phyloP scores from a whole-genome alignment of 2,888 invertebrate genomes.

The Cistogaster globosa region DNA sequence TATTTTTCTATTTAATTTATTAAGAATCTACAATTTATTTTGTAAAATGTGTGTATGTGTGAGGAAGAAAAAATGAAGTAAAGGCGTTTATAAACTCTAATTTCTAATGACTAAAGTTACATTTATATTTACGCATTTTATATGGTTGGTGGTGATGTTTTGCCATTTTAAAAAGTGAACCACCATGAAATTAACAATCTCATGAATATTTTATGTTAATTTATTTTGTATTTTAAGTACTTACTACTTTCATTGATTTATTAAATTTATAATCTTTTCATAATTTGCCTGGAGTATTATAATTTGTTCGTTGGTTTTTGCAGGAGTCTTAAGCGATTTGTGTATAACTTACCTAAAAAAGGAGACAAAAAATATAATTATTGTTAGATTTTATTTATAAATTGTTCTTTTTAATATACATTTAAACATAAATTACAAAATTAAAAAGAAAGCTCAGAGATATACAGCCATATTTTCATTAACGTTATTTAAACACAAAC shows the following conservation, averaged over 20 bases:
- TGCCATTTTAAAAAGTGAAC: slow-evolving; percentile 3
- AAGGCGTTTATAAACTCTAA: slow-evolving; percentile 60
- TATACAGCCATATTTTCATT: slow-evolving; percentile 18
- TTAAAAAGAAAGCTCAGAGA: slow-evolving; percentile 9
- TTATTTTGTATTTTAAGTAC: slow-evolving; percentile 55
- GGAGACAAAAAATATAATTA: slow-evolving; percentile 17
- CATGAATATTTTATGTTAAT: slow-evolving; percentile 66
- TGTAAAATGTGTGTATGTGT: neutral
- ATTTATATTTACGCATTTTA: slow-evolving; percentile 35
- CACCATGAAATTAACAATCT: slow-evolving; percentile 17
- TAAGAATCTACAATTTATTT: neutral
- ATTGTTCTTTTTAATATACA: neutral
- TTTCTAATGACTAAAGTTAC: slow-evolving; percentile 63
- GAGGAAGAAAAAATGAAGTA: slow-evolving; percentile 39
- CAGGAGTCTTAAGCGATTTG: neutral
- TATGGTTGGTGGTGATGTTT: slow-evolving; percentile 39
- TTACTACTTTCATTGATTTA: slow-evolving; percentile 59
- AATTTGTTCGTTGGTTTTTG: slow-evolving; percentile 9
- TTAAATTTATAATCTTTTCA: slow-evolving; percentile 49
- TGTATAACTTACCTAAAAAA: slow-evolving; percentile 64
- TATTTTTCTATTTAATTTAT: slow-evolving; percentile 17
- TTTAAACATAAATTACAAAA: slow-evolving; percentile 1
- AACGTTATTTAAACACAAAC: too few relatives aligned
- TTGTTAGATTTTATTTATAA: neutral
- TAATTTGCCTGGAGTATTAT: slow-evolving; percentile 48